Conservation (phyloP, 2,888 invertebrate species). For the Tipula unca region DNA sequence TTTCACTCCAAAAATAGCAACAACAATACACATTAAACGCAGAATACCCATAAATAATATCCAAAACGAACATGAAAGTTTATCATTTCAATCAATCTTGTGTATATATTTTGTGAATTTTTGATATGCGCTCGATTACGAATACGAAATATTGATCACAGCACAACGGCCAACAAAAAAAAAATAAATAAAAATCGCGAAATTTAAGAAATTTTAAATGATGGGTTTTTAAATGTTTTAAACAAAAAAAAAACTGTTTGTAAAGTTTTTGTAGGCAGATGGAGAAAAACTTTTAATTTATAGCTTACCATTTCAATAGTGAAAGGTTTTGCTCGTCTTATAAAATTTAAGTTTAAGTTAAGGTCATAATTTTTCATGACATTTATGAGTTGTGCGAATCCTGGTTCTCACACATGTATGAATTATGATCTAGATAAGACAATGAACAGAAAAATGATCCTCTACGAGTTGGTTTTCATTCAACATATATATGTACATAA, state of each 20-base stretch:
- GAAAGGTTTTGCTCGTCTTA: not conserved
- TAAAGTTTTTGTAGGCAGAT: not conserved
- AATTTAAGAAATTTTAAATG: not conserved
- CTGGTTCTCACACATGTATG: not conserved
- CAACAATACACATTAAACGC: not conserved
- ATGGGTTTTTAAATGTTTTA: not conserved
- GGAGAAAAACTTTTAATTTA: not conserved
- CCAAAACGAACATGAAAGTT: not conserved
- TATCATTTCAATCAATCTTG: slow-evolving; percentile 2
- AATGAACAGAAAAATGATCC: not conserved
- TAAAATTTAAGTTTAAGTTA: not conserved
- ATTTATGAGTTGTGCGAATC: not conserved
- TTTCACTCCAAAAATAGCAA: not conserved
- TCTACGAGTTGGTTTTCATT: not conserved
- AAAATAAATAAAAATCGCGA: not conserved
- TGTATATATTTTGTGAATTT: not conserved
- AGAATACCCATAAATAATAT: not conserved
- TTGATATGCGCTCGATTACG: not conserved
- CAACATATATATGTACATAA: no score
- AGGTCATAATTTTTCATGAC: not conserved
- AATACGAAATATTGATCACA: not conserved
- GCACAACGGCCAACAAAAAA: not conserved
- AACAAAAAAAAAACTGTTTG: not conserved
- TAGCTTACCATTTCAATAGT: not conserved
- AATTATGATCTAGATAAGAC: not conserved